Evolutionary conservation across 2,888 invertebrate species (phyloP).

Genomic region (Drosophila borborema): DNA sequence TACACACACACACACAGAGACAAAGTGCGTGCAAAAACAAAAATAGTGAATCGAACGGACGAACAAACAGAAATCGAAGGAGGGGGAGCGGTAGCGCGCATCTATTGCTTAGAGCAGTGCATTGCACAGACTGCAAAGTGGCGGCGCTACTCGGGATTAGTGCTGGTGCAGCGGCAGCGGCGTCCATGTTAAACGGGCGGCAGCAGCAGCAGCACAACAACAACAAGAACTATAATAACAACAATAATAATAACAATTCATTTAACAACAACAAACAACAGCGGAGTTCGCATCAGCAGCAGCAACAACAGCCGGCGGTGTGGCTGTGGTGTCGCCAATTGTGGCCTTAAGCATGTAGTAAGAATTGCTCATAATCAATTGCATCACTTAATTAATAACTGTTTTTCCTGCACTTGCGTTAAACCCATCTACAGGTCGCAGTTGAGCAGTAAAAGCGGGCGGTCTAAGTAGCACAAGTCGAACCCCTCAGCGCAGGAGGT

Average conservation of each 20-base stretch:
- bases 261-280: constrained; percentile 40
- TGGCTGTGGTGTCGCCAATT: constrained; percentile 77
- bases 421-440: constrained; percentile 46
- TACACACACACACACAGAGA: constrained; percentile 50
- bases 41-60: constrained; percentile 45
- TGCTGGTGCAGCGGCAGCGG: constrained; percentile 79
- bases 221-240: constrained; percentile 44
- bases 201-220: constrained; percentile 61
- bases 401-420: background rate
- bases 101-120: constrained; percentile 70
- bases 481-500: constrained; percentile 36
- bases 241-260: constrained; percentile 21
- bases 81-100: constrained; percentile 47
- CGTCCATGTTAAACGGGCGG: constrained; percentile 77
- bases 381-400: constrained; percentile 31
- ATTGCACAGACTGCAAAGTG: constrained; percentile 77
- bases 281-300: constrained; percentile 34
- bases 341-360: constrained; percentile 83
- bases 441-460: constrained; percentile 47
- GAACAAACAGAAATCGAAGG: constrained; percentile 25
- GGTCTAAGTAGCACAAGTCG: constrained; percentile 67
- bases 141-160: constrained; percentile 75
- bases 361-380: constrained; percentile 43
- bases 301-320: constrained; percentile 66
- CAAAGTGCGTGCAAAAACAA: constrained; percentile 67